These are phyloP conservation scores for Diplolepis rosae DNA, from an alignment of 2,888 invertebrate genomes.

Conservation along the genomic window DNA sequence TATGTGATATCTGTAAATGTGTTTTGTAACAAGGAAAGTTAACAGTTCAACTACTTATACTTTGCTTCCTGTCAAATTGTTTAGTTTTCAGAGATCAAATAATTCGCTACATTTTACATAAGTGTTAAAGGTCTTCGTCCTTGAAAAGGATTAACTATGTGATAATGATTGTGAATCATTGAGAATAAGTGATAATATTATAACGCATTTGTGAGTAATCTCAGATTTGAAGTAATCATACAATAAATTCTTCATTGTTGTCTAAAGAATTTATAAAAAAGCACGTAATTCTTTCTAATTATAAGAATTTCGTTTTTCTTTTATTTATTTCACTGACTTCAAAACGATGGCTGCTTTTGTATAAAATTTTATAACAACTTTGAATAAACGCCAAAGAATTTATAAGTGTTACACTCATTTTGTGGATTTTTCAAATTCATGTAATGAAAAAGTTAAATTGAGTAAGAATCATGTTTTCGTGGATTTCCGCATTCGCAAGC, in stretches of 20 bases:
- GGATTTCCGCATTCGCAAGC: not conserved
- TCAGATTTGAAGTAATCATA: not conserved
- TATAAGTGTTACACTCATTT: not conserved
- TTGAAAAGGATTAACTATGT: not conserved
- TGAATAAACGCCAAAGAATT: not conserved
- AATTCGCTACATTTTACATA: not conserved
- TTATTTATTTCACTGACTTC: slow-evolving; percentile 14
- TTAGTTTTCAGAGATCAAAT: not conserved
- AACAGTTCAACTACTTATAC: not conserved
- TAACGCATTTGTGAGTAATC: not conserved
- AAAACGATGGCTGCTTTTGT: not conserved
- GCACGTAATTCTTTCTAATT: not conserved
- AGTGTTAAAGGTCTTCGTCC: not conserved
- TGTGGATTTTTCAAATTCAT: not conserved
- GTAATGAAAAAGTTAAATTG: not conserved
- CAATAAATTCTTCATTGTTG: not conserved
- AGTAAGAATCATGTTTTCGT: not conserved
- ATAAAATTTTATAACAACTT: not conserved
- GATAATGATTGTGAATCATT: not conserved
- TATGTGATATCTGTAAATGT: slow-evolving; percentile 8
- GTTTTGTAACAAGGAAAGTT: not conserved
- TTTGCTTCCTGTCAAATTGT: not conserved
- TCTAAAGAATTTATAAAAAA: not conserved
- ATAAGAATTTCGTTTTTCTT: slow-evolving; percentile 3
- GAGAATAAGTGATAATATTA: not conserved